Base-by-base conservation (phyloP, 2,888 invertebrate species). In the Falcaria lacertinaria region DNA sequence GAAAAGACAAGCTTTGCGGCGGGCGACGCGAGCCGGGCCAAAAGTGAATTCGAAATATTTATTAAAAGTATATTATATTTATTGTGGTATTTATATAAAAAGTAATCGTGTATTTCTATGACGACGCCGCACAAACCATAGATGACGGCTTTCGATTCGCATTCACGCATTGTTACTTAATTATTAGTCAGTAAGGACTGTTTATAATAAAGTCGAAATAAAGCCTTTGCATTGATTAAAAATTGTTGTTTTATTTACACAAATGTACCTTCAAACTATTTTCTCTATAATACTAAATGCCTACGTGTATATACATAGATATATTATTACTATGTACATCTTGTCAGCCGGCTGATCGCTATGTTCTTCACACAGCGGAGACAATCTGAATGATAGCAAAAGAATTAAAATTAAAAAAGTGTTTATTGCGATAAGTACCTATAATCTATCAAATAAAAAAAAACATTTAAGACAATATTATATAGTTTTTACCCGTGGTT, bases 171-270 rank as follows among this genome's bases (percentile, higher is more conserved):
- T 77, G 86, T 86, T 88, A 88, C 88, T 88, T 88, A 86, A 86
- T 72, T 78, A 71, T 74, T 82, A 86, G 81, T 60, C 71, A 60
- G 61, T 85, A 85, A 85, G 84, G 70, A 81, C 75, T 80, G 80
- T 85, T 83, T 86, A 81, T 77, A 78, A 66, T 60, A 64, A 74
- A 79, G 74, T 77, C 80, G 51, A 69, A 80, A 79, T 75, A 87
- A 87, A 88, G 86, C 85, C 87, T 87, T 77, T 82, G 88, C 87
- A 84, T 84, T 85, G 82, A 87, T 85, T 78, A 67, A 48, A n/a
- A 39, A 53, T 45, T 34, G 36, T 53, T 47, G 58, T 82, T 80
- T 82, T 79, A 81, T 68, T 67, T 58, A 53, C 53, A 50, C 34
- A 42, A 34, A 41, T 42, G 22, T 42, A 42, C 39, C 44, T 69